Percentiles rank a stretch among this genome's conserved stretches.
These are phyloP conservation scores for Nasonia vitripennis DNA, from an alignment of 1,140 invertebrate genomes.

Conservation along the genomic window DNA sequence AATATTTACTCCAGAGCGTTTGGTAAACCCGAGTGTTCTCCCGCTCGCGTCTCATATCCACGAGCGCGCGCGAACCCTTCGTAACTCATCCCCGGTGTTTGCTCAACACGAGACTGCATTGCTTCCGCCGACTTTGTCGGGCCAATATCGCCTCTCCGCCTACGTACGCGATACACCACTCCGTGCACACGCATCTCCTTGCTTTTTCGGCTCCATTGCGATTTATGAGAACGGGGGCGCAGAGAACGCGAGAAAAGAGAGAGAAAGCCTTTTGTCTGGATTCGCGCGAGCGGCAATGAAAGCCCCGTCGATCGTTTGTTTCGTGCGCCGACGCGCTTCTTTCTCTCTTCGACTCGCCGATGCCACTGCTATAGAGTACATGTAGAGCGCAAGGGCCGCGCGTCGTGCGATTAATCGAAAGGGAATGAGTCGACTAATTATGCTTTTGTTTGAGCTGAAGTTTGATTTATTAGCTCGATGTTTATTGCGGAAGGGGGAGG, in stretches of 20 bases:
- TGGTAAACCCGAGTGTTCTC: neutral
- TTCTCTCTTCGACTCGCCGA: neutral
- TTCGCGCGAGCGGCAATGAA: neutral
- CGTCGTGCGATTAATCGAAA: constrained; percentile 17
- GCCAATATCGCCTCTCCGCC: neutral
- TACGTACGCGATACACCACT: neutral
- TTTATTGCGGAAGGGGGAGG: constrained; percentile 1
- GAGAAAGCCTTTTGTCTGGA: constrained; percentile 15
- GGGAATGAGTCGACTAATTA: constrained; percentile 34
- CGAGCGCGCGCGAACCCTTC: neutral
- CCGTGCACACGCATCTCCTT: neutral
- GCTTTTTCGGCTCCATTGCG: neutral
- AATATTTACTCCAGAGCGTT: neutral
- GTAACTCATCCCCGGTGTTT: neutral
- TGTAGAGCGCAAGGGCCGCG: neutral
- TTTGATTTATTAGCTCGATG: constrained; percentile 25
- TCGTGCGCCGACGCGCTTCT: neutral
- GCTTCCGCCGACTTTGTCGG: neutral
- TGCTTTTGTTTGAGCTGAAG: constrained; percentile 26
- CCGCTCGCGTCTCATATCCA: neutral
- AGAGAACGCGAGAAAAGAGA: neutral
- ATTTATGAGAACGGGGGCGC: neutral
- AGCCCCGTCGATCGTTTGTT: neutral
- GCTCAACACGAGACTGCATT: neutral
- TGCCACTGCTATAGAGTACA: neutral